Base-by-base conservation (phyloP, 2,113 vertebrate genomes). In the Acrocephalus kingi region DNA sequence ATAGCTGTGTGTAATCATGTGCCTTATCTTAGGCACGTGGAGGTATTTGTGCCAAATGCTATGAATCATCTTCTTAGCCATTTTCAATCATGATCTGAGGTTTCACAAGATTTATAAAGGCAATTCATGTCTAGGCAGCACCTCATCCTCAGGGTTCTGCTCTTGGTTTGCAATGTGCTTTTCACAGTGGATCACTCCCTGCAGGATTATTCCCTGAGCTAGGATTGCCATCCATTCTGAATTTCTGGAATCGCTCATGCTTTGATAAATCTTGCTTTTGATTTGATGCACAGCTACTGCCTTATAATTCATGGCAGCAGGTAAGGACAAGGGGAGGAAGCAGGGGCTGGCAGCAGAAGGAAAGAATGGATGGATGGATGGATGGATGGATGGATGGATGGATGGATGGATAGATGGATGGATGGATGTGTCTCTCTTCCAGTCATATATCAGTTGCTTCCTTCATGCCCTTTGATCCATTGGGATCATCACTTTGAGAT, bases 401-500 rank as follows among this genome's bases (percentile, higher is more conserved):
- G 37, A 39, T 39, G 37, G 37, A 39, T 39, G 37, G 37, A 39
- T 11, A 39, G 9, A 39, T 11, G 23, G 31, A 13, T 31, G 20
- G 9, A 39, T 11, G 23, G 31, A 13, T 31, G 20, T 72, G n/a
- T 59, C 39, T 79, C 10, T 63, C 9, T 68, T 79, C 24, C 62
- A 63, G 74, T 54, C 9, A 3, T 1, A 6, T 30, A 7, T 35
- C 30, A 11, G 24, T 43, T 68, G n/a, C 43, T 61, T 79, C 72
- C 31, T 80, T 33, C n/a, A 6, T 22, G 33, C 8, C 54, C 27
- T 49, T 61, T 56, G n/a, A 48, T 64, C 72, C 35, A 2, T 11
- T 0, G 2, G 12, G 35, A 63, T 59, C 0, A 0, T 30, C 17
- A 23, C 15, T 86, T 52, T 16, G 41, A 41, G 66, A 46, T 41